These are phyloP conservation scores for Holocentrus rufus DNA, from an alignment of 2,797 vertebrate genomes.

Conservation along the genomic window DNA sequence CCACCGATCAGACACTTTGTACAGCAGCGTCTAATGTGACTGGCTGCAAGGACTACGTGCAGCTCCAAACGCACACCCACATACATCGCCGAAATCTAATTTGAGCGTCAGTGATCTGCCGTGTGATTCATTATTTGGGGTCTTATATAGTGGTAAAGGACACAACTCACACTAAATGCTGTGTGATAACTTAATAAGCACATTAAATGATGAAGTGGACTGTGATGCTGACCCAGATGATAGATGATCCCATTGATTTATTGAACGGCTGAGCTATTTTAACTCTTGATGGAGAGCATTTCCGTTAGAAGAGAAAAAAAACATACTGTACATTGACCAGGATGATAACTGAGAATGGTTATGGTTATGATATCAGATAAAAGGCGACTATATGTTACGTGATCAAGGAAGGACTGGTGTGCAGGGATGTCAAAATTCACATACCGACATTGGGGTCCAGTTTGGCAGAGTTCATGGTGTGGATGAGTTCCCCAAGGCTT, in stretches of 20 bases:
- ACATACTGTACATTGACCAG: neutral
- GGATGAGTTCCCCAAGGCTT: constrained; percentile 90
- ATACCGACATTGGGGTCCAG: constrained; percentile 90
- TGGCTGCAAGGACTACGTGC: constrained; percentile 78
- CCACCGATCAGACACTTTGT: neutral
- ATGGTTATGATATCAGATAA: neutral
- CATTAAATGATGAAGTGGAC: neutral
- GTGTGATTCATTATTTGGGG: neutral
- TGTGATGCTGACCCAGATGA: neutral
- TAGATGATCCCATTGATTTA: neutral
- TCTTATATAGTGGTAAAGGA: no score
- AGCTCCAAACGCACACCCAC: constrained; percentile 58
- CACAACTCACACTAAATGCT: neutral
- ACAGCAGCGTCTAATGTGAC: constrained; percentile 29
- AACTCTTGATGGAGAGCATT: neutral
- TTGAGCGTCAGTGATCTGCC: constrained; percentile 3
- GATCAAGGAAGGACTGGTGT: no score
- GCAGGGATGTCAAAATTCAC: constrained; percentile 44
- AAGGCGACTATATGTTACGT: rapidly evolving
- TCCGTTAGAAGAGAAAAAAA: neutral
- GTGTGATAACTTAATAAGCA: neutral
- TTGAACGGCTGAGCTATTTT: constrained; percentile 31
- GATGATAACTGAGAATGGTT: rapidly evolving
- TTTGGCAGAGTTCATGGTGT: constrained; percentile 88
- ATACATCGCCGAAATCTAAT: constrained; percentile 18